phyloP scores from a whole-genome alignment of 1,140 invertebrate genomes.

The Megalopta genalis region DNA sequence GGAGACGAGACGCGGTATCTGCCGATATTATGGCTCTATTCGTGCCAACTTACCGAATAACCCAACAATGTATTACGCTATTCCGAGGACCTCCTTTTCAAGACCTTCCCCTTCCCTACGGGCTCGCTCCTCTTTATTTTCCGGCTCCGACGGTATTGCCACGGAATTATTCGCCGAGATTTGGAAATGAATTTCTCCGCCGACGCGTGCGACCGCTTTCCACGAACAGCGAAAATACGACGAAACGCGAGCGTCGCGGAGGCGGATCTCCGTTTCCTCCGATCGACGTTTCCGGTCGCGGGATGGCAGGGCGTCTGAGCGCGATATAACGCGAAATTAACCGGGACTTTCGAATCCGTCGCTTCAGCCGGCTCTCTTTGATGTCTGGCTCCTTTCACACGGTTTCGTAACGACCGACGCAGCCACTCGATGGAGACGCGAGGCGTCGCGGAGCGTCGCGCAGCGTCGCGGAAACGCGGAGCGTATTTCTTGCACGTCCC shows the following conservation, averaged over 20 bases:
- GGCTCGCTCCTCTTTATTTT: constrained; percentile 26
- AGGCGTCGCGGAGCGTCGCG: no score
- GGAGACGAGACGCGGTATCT: constrained; percentile 52
- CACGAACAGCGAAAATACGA: no score
- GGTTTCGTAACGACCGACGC: constrained; percentile 13
- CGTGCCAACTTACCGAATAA: constrained; percentile 69
- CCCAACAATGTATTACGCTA: constrained; percentile 54
- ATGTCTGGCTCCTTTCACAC: constrained; percentile 20
- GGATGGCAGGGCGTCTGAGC: neutral
- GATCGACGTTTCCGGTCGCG: neutral
- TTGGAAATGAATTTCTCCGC: no score
- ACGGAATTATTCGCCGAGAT: no score
- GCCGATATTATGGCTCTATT: constrained; percentile 67
- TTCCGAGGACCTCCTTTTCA: constrained; percentile 27
- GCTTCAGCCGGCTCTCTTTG: neutral
- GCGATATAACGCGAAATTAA: constrained; percentile 34
- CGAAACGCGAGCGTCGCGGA: no score
- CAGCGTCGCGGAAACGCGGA: neutral
- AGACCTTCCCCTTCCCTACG: neutral
- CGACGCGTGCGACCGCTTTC: no score
- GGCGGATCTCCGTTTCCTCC: neutral
- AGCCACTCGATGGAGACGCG: constrained; percentile 14
- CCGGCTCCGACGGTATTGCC: constrained; percentile 36
- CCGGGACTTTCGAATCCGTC: neutral
- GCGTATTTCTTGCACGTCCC: constrained; percentile 58